Conservation (phyloP, 2,113 vertebrate genomes). For the Pedetes capensis region DNA sequence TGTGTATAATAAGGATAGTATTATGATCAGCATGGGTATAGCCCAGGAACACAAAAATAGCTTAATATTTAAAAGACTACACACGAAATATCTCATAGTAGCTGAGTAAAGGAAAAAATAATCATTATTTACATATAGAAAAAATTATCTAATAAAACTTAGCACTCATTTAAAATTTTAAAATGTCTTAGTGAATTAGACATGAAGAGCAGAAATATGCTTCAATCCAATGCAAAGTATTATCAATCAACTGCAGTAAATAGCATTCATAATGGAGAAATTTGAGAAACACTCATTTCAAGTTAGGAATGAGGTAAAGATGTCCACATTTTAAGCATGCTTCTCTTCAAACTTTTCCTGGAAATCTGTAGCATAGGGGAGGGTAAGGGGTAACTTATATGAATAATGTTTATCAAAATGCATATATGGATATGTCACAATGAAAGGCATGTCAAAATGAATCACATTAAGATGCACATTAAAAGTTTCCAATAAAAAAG, state of each 20-base stretch:
- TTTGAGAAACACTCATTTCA: background rate
- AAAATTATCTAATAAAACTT: background rate
- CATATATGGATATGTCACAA: no score
- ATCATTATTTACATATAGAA: background rate
- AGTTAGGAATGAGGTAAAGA: background rate
- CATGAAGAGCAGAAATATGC: background rate
- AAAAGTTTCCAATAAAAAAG: no score
- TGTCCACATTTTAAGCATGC: background rate
- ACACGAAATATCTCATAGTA: background rate
- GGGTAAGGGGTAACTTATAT: no score
- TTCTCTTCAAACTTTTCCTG: background rate
- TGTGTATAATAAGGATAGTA: background rate
- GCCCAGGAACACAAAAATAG: background rate
- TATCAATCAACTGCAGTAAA: constrained; percentile 9
- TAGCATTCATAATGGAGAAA: constrained; percentile 9
- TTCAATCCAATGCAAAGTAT: constrained; percentile 8
- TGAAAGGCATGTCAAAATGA: no score
- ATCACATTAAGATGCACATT: no score
- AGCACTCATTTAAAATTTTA: background rate
- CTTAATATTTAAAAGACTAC: background rate
- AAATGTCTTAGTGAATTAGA: background rate
- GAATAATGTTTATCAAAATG: no score
- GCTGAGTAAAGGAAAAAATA: background rate
- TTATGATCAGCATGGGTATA: background rate
- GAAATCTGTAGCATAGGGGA: no score